Evolutionary conservation across 2,888 invertebrate species (phyloP), one percentile per base, ranked within the genome.

Genomic region (Patella depressa): DNA sequence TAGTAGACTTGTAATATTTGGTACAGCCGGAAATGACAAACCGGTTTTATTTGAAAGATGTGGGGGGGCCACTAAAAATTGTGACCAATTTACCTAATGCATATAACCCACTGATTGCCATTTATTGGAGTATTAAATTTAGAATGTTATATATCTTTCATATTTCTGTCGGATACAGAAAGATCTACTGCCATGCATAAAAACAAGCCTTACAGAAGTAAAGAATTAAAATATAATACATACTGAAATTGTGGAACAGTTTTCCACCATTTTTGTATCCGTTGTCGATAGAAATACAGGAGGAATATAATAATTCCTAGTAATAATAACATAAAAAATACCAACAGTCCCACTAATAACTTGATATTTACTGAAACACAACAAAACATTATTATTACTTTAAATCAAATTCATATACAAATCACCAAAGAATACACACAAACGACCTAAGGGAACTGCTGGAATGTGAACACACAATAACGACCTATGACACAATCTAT

Each of bases 321-420:
- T 77, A 97, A 93, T 85, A 97, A 94, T 45, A 96, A 95, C 86
- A 98, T 94, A 94, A 97, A 97, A 86, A 97, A 94, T 83, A 98
- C 94, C 91, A 96, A 96, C 93, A 98, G 93, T 55, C 95, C 95
- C 80, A 95, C 95, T 89, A 96, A 94, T 70, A 89, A 75, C 53
- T 82, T 79, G 71, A 86, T 84, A 65, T 82, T 82, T 71, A 84
- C 89, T 89, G 85, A 45, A 85, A 65, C 17, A 65, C 3, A 65
- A 19, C 3, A 19, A 5, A 65, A 65, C 19, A 65, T 65, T 11
- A 65, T 3, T 7, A 65, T 19, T 65, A n/a, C 19, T 11, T 11
- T 19, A n/a, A 65, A 65, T 12, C 19, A 65, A 19, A 17, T 17
- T 1, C 7, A n/a, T 17, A 57, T n/a, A 7, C 17, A 57, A 57